phyloP scores from a whole-genome alignment of 2,797 vertebrate species.

The Heterohyrax brucei region DNA sequence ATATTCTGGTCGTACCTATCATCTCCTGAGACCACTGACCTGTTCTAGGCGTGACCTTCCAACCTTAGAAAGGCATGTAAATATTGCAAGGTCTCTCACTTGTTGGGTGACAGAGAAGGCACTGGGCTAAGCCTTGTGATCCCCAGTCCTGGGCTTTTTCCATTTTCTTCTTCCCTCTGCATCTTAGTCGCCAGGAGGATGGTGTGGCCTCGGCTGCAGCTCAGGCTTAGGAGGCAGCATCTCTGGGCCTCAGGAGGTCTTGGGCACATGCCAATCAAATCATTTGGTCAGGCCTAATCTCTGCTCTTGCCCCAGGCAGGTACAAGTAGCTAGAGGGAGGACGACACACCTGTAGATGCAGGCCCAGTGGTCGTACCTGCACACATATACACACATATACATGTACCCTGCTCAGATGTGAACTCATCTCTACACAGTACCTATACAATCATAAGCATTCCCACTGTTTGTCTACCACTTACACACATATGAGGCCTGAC shows the following conservation, averaged over 20 bases:
- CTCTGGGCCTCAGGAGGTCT: neutral
- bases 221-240: neutral
- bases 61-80: neutral
- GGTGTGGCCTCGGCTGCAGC: neutral
- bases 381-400: fast-evolving
- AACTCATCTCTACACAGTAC: neutral
- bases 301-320: neutral
- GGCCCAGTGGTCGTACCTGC: neutral
- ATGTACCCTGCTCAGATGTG: neutral
- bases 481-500: neutral
- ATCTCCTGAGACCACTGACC: neutral
- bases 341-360: fast-evolving
- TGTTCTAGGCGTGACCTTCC: neutral
- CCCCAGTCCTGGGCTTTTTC: neutral
- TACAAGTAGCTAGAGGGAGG: neutral
- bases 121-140: fast-evolving
- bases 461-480: neutral
- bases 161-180: neutral
- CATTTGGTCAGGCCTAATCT: neutral
- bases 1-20: fast-evolving
- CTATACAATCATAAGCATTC: fast-evolving
- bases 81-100: neutral
- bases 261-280: neutral
- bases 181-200: neutral
- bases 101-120: neutral